Base-by-base conservation (phyloP, 92 coral and sea anemone genomes). In the Epizoanthus stellaris region DNA sequence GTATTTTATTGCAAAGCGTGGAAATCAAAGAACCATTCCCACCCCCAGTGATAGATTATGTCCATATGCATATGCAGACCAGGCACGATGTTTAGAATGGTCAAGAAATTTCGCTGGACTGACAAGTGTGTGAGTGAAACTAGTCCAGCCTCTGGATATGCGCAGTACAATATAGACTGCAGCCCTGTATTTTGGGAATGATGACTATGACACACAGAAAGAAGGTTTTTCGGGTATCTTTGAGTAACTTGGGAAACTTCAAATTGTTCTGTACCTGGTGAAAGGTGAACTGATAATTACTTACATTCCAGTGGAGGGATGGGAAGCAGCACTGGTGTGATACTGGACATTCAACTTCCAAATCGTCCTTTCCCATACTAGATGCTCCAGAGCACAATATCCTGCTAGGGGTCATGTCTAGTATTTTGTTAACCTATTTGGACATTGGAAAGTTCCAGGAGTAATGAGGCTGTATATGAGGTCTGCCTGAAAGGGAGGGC, bases 11-110 rank as follows among this genome's bases (percentile, higher is more conserved):
- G 39, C 71, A 19, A 23, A 67, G 23, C 42, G 66, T 43, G 72
- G 49, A 9, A 53, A 60, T 47, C 39, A 77, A 15, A 77, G 59
- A 19, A 20, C 71, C 21, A 54, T 77, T 56, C 70, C 84, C 15
- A 65, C 73, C 20, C 4, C 63, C 13, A 42, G 60, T 70, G 60
- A 59, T n/a, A 15, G 34, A 30, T 30, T 80, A 5, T 56, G 63
- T 6, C 6, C 60, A 11, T 59, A 58, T 38, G 70, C 43, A 70
- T 81, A 64, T 45, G 53, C 85, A 23, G 85, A 81, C 20, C 21
- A 42, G 76, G 85, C 85, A 64, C 76, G 74, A 65, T 81, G 53
- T 70, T 38, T 81, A 21, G 64, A 81, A 42, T 80, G 84, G 73
- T 80, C 72, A 59, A 56, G 84, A 12, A 42, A 80, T 36, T 80